phyloP scores from a whole-genome alignment of 2,113 vertebrate species.

The Colistium nudipinnis region DNA sequence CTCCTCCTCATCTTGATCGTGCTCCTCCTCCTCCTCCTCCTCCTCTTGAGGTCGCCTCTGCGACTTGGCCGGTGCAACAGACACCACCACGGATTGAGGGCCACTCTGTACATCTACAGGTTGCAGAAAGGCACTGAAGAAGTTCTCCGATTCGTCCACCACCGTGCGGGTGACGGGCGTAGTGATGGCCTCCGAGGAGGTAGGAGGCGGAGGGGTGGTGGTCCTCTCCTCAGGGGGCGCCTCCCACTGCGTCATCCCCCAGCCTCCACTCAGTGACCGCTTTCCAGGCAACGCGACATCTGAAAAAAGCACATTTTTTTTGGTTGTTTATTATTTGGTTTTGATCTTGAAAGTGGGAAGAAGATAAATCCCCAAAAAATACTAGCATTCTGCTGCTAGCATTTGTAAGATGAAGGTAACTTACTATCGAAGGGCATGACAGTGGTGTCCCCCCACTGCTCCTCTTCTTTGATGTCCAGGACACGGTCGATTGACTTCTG shows the following conservation, averaged over 20 bases:
- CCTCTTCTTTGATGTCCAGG: constrained; percentile 95
- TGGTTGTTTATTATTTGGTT: no score
- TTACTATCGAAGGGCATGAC: constrained; percentile 85
- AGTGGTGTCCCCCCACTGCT: constrained; percentile 87
- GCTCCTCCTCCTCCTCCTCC: constrained; percentile 79
- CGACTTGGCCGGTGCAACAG: constrained; percentile 92
- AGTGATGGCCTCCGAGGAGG: constrained; percentile 93
- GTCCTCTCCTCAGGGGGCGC: constrained; percentile 80
- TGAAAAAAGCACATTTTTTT: constrained; percentile 31
- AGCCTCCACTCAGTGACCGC: constrained; percentile 88
- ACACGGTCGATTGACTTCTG: constrained; percentile 99
- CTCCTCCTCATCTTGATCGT: constrained; percentile 72
- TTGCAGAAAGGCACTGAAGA: constrained; percentile 96
- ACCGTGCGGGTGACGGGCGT: constrained; percentile 93
- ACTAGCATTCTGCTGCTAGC: background rate
- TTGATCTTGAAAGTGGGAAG: background rate
- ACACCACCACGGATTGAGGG: constrained; percentile 87
- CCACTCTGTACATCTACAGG: constrained; percentile 82
- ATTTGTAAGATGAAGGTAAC: constrained; percentile 12
- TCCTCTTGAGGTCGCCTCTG: constrained; percentile 85
- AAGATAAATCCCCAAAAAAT: background rate
- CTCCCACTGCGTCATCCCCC: constrained; percentile 94
- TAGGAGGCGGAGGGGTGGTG: constrained; percentile 66
- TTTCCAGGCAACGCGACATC: constrained; percentile 79
- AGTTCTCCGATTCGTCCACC: constrained; percentile 95